Percentiles rank a stretch among this genome's conserved stretches.
Conservation (phyloP, 2,888 invertebrate species). For the Lampropteryx suffumata region DNA sequence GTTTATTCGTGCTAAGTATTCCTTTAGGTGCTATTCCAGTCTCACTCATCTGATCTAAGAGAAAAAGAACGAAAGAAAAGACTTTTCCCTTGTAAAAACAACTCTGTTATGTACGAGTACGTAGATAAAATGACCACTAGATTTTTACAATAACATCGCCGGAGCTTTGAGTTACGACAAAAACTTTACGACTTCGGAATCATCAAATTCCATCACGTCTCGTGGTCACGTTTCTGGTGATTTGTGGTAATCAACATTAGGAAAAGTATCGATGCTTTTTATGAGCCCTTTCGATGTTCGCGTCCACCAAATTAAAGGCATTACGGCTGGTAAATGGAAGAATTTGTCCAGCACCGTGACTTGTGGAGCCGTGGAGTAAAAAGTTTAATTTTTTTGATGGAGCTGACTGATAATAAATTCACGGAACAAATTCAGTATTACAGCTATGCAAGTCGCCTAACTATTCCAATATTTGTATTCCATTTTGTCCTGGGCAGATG, state of each 20-base stretch:
- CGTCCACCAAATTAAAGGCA: conserved; percentile 29
- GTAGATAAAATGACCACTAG: neutral
- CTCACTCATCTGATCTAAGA: no score
- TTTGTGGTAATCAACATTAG: conserved; percentile 40
- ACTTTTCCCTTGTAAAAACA: no score
- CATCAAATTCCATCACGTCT: conserved; percentile 47
- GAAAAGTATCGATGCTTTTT: conserved; percentile 36
- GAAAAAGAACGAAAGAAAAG: no score
- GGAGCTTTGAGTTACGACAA: conserved; percentile 19
- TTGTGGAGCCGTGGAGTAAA: no score
- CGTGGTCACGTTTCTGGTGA: conserved; percentile 46
- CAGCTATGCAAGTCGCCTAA: conserved; percentile 15
- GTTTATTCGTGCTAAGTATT: no score
- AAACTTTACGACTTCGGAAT: conserved; percentile 31
- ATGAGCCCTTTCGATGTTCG: conserved; percentile 23
- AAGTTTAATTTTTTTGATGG: no score
- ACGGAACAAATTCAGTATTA: neutral
- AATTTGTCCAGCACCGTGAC: neutral
- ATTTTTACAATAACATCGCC: conserved; percentile 8
- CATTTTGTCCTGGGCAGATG: conserved; percentile 41
- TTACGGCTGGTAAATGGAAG: conserved; percentile 1
- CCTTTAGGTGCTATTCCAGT: no score
- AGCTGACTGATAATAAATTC: no score
- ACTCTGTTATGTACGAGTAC: no score
- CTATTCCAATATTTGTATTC: conserved; percentile 36